Percentiles rank a stretch among this genome's conserved stretches.
phyloP scores from a whole-genome alignment of 1,140 invertebrate genomes.

The Lordiphosa mommai region DNA sequence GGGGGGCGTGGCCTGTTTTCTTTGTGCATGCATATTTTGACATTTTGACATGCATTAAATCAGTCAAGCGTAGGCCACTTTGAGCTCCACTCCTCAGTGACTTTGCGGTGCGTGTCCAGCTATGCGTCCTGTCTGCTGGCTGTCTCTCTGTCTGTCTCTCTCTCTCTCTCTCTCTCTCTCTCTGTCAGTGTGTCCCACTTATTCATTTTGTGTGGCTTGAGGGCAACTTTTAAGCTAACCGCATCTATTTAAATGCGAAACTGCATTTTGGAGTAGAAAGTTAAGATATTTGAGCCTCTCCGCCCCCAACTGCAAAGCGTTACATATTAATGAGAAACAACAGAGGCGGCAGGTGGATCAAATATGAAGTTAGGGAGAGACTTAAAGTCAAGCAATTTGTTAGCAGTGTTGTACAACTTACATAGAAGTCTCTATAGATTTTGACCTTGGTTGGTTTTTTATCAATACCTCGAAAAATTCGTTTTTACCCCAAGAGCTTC shows the following conservation, averaged over 20 bases:
- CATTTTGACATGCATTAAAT: conserved; percentile 76
- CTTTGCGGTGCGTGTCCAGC: conserved; percentile 26
- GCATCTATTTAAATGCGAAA: conserved; percentile 9
- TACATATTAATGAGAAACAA: background rate
- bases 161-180: background rate
- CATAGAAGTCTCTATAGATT: no score
- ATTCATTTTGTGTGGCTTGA: conserved; percentile 17
- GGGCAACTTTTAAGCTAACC: conserved; percentile 13
- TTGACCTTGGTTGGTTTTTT: no score
- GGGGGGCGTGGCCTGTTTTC: conserved; percentile 25
- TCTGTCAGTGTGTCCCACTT: background rate
- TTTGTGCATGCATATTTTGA: conserved; percentile 71
- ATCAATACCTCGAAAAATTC: no score
- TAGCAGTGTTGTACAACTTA: no score
- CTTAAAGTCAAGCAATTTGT: no score
- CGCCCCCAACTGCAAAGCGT: background rate
- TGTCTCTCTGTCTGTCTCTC: background rate
- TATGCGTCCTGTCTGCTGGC: background rate
- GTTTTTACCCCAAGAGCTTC: no score
- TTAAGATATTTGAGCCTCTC: background rate
- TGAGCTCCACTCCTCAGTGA: conserved; percentile 32
- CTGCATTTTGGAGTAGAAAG: conserved; percentile 3
- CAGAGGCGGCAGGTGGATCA: background rate
- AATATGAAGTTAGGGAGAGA: no score
- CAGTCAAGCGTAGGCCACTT: conserved; percentile 63